Evolutionary conservation across 2,888 invertebrate genomes (phyloP).

Genomic region (Apomyelois bistriatella): DNA sequence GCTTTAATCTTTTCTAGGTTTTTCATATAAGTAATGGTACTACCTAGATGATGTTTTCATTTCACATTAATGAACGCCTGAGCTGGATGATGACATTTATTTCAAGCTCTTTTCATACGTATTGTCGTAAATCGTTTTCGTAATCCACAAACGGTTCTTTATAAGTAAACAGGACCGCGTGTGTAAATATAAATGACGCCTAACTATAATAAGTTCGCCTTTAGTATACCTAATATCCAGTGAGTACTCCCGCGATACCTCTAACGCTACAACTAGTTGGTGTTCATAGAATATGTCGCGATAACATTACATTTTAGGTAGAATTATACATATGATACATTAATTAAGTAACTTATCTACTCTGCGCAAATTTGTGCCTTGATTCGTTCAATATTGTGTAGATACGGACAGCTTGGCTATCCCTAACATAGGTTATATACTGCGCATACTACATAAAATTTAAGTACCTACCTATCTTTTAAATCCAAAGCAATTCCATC

Average conservation of each 20-base stretch:
- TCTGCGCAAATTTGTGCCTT: constrained; percentile 7
- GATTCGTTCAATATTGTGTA: constrained; percentile 18
- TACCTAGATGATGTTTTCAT: too few relatives aligned
- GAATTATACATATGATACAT: constrained; percentile 10
- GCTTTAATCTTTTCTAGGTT: too few relatives aligned
- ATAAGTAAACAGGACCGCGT: background rate
- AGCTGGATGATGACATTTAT: too few relatives aligned
- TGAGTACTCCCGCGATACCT: constrained; percentile 6
- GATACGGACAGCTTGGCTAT: constrained; percentile 16
- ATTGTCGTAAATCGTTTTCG: too few relatives aligned
- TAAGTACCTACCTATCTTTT: constrained; percentile 8
- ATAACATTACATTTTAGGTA: constrained; percentile 19
- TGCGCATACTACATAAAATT: background rate
- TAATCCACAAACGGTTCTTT: background rate
- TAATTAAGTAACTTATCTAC: background rate
- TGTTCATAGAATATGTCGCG: constrained; percentile 67
- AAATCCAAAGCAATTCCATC: constrained; percentile 1
- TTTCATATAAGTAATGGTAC: too few relatives aligned
- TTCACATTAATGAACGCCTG: too few relatives aligned
- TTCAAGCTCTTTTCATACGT: too few relatives aligned
- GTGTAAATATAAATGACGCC: constrained; percentile 23
- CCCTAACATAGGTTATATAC: background rate
- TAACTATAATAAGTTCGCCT: constrained; percentile 26
- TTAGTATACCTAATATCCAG: constrained; percentile 30
- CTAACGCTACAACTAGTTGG: constrained; percentile 47